These are phyloP conservation scores for Himalopsyche anomala DNA, from an alignment of 2,888 invertebrate species.

Conservation along the genomic window DNA sequence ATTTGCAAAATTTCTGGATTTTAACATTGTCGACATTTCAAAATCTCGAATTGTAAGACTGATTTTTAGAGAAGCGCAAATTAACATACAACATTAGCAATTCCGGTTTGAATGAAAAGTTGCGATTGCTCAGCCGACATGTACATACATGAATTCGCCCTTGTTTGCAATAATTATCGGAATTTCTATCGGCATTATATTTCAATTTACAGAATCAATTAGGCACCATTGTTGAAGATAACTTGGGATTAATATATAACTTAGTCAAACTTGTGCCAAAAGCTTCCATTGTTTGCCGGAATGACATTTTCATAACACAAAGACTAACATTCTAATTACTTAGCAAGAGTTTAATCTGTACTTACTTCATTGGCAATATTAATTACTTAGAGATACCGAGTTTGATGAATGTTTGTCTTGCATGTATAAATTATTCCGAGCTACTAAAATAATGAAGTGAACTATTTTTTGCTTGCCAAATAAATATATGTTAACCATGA, in stretches of 20 bases:
- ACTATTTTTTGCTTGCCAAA: too few relatives aligned
- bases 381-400: conserved; percentile 56
- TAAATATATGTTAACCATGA: too few relatives aligned
- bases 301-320: conserved; percentile 30
- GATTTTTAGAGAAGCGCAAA: too few relatives aligned
- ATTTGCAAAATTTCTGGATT: too few relatives aligned
- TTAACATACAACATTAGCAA: too few relatives aligned
- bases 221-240: background rate
- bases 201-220: background rate
- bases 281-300: conserved; percentile 12
- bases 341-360: conserved; percentile 26
- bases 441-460: background rate
- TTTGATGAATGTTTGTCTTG: conserved; percentile 50
- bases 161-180: too few relatives aligned
- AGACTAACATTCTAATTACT: conserved; percentile 10
- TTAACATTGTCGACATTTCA: too few relatives aligned
- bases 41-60: too few relatives aligned
- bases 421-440: background rate
- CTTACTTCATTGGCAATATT: conserved; percentile 53
- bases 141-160: too few relatives aligned
- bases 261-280: conserved; percentile 14
- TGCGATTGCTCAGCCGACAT: too few relatives aligned
- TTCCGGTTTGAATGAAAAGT: too few relatives aligned
- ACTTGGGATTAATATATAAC: conserved; percentile 15
- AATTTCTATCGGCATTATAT: background rate